These are phyloP conservation scores for Leucophenga montana DNA, from an alignment of 2,888 invertebrate species.

Conservation along the genomic window DNA sequence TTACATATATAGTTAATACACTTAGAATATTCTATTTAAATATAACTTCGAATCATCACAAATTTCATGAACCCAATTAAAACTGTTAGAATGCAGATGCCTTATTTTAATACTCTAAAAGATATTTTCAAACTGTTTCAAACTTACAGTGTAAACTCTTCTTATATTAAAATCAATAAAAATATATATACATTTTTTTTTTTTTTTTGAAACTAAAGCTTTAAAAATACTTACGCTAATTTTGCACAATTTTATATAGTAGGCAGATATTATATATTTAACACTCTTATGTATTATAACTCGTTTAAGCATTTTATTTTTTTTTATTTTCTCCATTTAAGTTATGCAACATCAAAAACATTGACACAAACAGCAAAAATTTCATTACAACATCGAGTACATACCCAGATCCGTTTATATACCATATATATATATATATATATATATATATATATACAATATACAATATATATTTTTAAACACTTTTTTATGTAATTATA, in stretches of 20 bases:
- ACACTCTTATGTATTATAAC: conserved; percentile 44
- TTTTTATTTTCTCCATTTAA: conserved; percentile 2
- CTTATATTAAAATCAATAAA: background rate
- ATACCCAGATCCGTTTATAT: conserved; percentile 56
- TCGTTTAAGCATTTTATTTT: conserved; percentile 2
- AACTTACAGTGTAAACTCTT: no score
- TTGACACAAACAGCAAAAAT: conserved; percentile 39
- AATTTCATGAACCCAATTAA: no score
- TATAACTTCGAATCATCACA: no score
- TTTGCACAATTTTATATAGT: conserved; percentile 1
- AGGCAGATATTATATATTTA: conserved; percentile 15
- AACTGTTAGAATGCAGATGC: no score
- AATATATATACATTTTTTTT: conserved; percentile 7
- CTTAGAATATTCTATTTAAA: no score
- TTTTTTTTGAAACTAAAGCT: background rate
- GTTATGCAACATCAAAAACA: conserved; percentile 8
- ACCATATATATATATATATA: no score
- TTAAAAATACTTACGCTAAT: conserved; percentile 4
- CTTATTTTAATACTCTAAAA: no score
- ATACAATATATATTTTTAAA: conserved; percentile 18
- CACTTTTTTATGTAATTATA: conserved; percentile 27
- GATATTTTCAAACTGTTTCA: no score
- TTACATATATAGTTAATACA: no score
- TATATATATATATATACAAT: no score
- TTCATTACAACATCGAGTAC: conserved; percentile 72